A percentile compares a stretch with the other conserved stretches of the same genome.
These are phyloP conservation scores for Celastrina argiolus DNA, from an alignment of 2,888 invertebrate genomes.

Conservation along the genomic window DNA sequence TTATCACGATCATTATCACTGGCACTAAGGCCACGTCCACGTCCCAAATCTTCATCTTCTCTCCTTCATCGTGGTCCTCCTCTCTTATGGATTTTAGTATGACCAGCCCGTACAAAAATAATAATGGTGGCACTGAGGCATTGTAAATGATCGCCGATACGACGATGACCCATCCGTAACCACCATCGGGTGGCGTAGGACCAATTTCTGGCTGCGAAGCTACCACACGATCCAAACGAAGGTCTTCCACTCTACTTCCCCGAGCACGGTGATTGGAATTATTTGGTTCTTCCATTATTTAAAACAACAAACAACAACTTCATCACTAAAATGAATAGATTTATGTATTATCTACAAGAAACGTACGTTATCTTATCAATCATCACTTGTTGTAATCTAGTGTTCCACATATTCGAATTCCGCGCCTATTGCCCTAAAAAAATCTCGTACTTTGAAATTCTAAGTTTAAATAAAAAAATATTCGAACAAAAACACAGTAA, in stretches of 20 bases:
- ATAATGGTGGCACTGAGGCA: constrained; percentile 76
- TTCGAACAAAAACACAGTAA: too few species aligned
- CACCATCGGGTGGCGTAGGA: constrained; percentile 81
- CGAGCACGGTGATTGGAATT: constrained; percentile 37
- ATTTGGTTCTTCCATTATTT: constrained; percentile 51
- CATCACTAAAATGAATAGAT: constrained; percentile 55
- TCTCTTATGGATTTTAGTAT: constrained; percentile 70
- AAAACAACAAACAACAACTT: constrained; percentile 49
- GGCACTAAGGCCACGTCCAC: constrained; percentile 79
- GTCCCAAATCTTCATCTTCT: constrained; percentile 73
- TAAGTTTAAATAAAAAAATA: neutral
- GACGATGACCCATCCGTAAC: constrained; percentile 82
- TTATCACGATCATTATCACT: constrained; percentile 77
- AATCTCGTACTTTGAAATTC: neutral
- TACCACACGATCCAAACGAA: constrained; percentile 78
- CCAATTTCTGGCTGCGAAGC: constrained; percentile 82
- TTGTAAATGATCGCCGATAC: constrained; percentile 78
- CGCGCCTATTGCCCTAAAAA: constrained; percentile 43
- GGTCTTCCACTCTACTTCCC: constrained; percentile 52
- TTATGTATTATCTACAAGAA: constrained; percentile 56
- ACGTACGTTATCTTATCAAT: constrained; percentile 71
- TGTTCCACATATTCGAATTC: constrained; percentile 63
- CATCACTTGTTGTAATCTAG: constrained; percentile 63
- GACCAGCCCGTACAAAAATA: constrained; percentile 76
- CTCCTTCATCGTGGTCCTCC: constrained; percentile 63